Base-by-base conservation (phyloP, 2,113 vertebrate genomes). In the Tachysurus fulvidraco region DNA sequence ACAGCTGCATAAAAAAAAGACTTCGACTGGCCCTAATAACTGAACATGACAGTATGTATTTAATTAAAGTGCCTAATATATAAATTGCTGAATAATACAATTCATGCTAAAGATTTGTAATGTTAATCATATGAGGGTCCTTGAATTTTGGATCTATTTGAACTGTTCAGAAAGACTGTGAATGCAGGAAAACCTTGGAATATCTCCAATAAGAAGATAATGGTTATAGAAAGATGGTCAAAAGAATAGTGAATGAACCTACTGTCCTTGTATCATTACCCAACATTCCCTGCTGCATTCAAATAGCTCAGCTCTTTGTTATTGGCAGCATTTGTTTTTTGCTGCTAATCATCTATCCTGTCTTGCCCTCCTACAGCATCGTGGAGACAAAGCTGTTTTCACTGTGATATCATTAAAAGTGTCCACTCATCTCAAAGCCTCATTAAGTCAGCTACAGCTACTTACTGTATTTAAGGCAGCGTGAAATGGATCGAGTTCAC, bases 391-490 rank as follows among this genome's bases (percentile, higher is more conserved):
- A 50, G 46, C 55, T 83, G 59, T 82, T 86, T 86, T 86, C 54
- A 81, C 23, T 60, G 44, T 60, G 65, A 60, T 54, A 36, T 54
- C 73, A 54, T 76, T 41, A 59, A 84, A 87, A 84, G 67, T 87
- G 85, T 85, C 81, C 85, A 36, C 76, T 89, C 36, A n/a, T 74
- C 82, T 50, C 57, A 36, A 73, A 55, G 77, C 11, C 65, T 85
- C 81, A 81, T 81, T 85, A 74, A 74, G 30, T 46, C 52, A 83
- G 54, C 9, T 73, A 30, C 17, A 80, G 69, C 17, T 64, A 81
- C 62, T 77, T 50, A n/a, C n/a, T n/a, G n/a, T n/a, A 50, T 89
- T 84, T 88, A 83, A 85, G 67, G 80, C 44, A 30, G 73, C 6
- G 23, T 25, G 12, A 88, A 62, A 52, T 83, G 65, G 60, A 84